Base-by-base conservation (phyloP, 1,140 invertebrate genomes). In the Zeugodacus cucurbitae region DNA sequence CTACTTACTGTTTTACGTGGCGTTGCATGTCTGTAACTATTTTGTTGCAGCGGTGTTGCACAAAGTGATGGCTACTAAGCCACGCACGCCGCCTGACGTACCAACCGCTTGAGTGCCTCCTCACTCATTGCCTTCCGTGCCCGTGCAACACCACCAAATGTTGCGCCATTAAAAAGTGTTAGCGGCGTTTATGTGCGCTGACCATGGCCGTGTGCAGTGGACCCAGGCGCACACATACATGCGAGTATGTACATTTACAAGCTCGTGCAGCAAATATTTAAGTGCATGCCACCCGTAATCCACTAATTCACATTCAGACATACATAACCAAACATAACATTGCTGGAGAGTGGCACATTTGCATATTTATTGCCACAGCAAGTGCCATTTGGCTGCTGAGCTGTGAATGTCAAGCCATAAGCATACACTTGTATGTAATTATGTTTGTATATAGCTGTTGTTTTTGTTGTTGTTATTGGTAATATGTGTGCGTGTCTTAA, bases 161-260 rank as follows among this genome's bases (percentile, higher is more conserved):
- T 67, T 67, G 17, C 20, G 10, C 67, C 22, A 74, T 70, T 74
- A 41, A 74, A 67, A 67, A 67, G 11, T 17, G 48, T 54, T 54
- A 17, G 48, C 17, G 48, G 59, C 59, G n/a, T 62, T 10, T 70
- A 34, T 70, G 64, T 32, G 64, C 64, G 29, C 64, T 74, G 70
- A 22, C 70, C 70, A 74, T 74, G 70, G 70, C 70, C 70, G 70
- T 74, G 70, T 74, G 70, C 70, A 74, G 20, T 34, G 70, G 70
- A 74, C 37, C 37, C 20, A 44, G 41, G 29, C 32, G 14, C 29
- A 32, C 64, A 70, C 17, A 74, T 74, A 34, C 34, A 67, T n/a
- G 26, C 32, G n/a, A n/a, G n/a, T 34, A 44, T 6, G 20, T 8
- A 41, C 37, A 34, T 17, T 11, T 2, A 11, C 34, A 14, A 67